phyloP scores from a whole-genome alignment of 2,888 invertebrate species.

The Dryomyza anilis region DNA sequence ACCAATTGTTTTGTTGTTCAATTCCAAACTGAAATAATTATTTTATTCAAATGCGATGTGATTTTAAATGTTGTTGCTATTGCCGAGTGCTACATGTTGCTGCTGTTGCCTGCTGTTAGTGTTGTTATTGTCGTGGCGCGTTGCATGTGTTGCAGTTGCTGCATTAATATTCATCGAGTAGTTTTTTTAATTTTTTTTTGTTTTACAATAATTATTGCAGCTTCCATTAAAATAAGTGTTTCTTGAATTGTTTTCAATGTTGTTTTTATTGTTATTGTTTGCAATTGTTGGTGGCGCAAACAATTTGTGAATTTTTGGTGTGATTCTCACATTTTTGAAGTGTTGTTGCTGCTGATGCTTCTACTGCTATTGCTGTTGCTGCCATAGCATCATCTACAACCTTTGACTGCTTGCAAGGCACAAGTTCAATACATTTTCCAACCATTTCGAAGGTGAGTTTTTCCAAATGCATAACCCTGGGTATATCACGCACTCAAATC shows the following conservation, averaged over 20 bases:
- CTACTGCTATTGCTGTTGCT: too few relatives aligned
- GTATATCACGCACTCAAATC: too few relatives aligned
- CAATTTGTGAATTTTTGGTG: not conserved
- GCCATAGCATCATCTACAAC: too few relatives aligned
- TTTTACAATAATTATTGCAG: too few relatives aligned
- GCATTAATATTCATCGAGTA: slow-evolving; percentile 15
- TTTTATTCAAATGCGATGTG: slow-evolving; percentile 16
- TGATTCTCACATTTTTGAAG: slow-evolving; percentile 2
- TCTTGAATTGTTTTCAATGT: slow-evolving; percentile 17
- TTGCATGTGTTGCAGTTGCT: not conserved
- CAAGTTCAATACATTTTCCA: slow-evolving; percentile 24
- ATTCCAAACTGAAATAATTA: slow-evolving; percentile 7
- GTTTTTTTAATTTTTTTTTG: not conserved
- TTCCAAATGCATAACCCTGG: too few relatives aligned
- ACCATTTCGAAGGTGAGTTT: slow-evolving; percentile 18
- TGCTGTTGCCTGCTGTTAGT: not conserved
- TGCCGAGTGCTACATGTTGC: not conserved
- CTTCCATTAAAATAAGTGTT: slow-evolving; percentile 2
- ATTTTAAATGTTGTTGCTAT: not conserved
- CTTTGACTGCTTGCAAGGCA: not conserved
- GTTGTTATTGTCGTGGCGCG: not conserved
- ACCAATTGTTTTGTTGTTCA: slow-evolving; percentile 18
- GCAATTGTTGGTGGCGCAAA: not conserved
- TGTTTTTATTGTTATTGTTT: not conserved
- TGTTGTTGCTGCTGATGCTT: not conserved